A percentile compares a stretch with the other conserved stretches of the same genome.
These are phyloP conservation scores for Pelusios castaneus DNA, from an alignment of 2,113 vertebrate species.

Conservation along the genomic window DNA sequence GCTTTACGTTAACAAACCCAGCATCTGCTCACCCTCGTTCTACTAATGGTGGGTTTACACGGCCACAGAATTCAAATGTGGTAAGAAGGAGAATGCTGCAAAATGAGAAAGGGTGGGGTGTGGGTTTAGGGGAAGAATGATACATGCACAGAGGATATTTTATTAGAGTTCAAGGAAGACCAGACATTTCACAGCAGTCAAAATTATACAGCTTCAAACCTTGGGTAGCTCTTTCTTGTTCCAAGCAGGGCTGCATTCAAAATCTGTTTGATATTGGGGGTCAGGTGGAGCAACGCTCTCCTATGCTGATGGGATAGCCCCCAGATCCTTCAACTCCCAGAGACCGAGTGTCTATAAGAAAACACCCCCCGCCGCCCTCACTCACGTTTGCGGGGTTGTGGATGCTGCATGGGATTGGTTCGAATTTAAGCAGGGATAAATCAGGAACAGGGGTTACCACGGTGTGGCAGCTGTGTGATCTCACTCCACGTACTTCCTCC, in stretches of 20 bases:
- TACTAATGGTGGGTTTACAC: too few species aligned
- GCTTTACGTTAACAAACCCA: too few species aligned
- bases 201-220: background rate
- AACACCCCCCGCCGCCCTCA: background rate
- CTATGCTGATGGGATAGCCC: background rate
- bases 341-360: background rate
- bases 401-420: background rate
- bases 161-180: too few species aligned
- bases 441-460: background rate
- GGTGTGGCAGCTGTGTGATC: background rate
- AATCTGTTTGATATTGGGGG: background rate
- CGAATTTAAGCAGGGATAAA: background rate
- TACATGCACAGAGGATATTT: too few species aligned
- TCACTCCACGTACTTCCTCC: background rate
- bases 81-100: too few species aligned
- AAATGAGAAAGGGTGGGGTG: too few species aligned
- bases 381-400: background rate
- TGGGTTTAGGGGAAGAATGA: too few species aligned
- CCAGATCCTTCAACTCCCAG: background rate
- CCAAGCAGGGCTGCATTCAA: background rate
- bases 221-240: background rate
- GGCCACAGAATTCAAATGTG: too few species aligned
- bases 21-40: too few species aligned
- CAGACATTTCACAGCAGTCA: background rate
- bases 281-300: rapidly evolving